Base-by-base conservation (phyloP, 1,140 invertebrate species). In the Goniozus legneri region DNA sequence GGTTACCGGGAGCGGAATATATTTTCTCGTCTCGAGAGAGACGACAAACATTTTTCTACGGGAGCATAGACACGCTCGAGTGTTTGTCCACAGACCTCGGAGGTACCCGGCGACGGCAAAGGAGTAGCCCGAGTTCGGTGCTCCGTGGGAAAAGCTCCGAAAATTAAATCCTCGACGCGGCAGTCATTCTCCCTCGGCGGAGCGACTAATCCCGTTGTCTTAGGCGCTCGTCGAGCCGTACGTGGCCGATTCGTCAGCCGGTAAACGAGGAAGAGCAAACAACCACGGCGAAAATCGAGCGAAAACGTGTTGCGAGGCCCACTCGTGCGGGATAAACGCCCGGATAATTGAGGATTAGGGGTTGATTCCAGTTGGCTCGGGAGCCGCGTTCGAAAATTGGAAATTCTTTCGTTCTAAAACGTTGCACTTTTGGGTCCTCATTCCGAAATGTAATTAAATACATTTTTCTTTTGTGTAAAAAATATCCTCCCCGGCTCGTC, bases 41-140 rank as follows among this genome's bases (percentile, higher is more conserved):
- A 55, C 58, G 62, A 57, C 62, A 69, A 70, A 70, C 63, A 67
- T 67, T 69, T 64, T 69, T 46, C 49, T 59, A 70, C 64, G 65
- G 58, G 54, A 58, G 57, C 58, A 63, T 61, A 69, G 67, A 71
- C 58, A 56, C 58, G n/a, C 44, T 67, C 54, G 55, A 71, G 69
- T 68, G 64, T 69, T 68, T 69, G 63, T 56, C 38, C 24, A 63
- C n/a, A 54, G 50, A 52, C 35, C 52, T 52, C 30, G 34, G 44
- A 53, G 48, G 48, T 45, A 44, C 55, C 58, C 15, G 21, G n/a
- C n/a, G n/a, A n/a, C n/a, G n/a, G n/a, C n/a, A n/a, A n/a, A n/a
- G n/a, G n/a, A n/a, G n/a, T n/a, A n/a, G n/a, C n/a, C n/a, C n/a
- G n/a, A n/a, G n/a, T n/a, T n/a, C n/a, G 38, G 45, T 36, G 33